Evolutionary conservation across 2,888 invertebrate genomes (phyloP).

Genomic region (Biston stratarius): DNA sequence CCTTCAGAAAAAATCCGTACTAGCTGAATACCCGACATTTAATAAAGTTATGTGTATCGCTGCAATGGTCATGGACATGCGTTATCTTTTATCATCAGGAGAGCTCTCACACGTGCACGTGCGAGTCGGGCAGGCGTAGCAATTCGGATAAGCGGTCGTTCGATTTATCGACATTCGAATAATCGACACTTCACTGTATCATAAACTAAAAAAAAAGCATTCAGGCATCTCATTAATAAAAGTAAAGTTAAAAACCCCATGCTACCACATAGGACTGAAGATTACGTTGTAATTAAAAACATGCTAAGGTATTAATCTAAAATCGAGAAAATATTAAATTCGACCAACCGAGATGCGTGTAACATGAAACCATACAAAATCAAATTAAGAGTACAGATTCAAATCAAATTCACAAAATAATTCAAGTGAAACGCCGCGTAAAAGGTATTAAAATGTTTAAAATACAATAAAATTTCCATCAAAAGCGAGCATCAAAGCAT

Average conservation of each 20-base stretch:
- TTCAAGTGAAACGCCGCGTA: constrained; percentile 15
- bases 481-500: constrained; percentile 40
- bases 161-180: no score
- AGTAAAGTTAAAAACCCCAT: neutral
- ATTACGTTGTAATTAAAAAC: neutral
- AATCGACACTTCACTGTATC: no score
- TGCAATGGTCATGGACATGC: no score
- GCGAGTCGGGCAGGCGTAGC: no score
- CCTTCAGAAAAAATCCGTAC: neutral
- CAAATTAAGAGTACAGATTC: constrained; percentile 6
- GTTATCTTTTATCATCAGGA: no score
- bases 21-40: no score
- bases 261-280: neutral
- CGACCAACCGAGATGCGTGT: constrained; percentile 8
- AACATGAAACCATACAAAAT: constrained; percentile 11
- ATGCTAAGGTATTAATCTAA: constrained; percentile 4
- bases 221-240: neutral
- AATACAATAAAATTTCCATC: constrained; percentile 31
- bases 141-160: no score
- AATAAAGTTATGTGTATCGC: no score
- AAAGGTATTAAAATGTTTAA: constrained; percentile 32
- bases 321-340: constrained; percentile 7
- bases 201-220: no score
- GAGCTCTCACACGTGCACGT: no score
- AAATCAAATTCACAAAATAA: constrained; percentile 25